Evolutionary conservation across 2,888 invertebrate species (phyloP), one percentile per base, ranked within the genome.

Genomic region (Meiosimyza platycephala): DNA sequence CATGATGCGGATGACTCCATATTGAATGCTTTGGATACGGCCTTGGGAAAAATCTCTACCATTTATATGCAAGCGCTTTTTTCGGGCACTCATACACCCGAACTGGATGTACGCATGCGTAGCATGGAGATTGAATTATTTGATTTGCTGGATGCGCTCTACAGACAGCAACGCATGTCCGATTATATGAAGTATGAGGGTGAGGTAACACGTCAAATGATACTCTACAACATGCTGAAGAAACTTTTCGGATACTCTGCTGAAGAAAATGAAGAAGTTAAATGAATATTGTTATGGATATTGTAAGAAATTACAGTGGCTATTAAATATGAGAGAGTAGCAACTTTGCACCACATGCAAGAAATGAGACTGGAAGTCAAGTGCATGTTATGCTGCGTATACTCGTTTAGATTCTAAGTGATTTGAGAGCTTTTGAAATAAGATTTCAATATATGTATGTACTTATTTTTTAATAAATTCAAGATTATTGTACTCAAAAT

Each of bases 141-240:
- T 62, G 84, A 84, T 64, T 75, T 84, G 51, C 75, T 84, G 62
- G 84, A 84, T 72, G 66, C 71, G n/a, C 76, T 84, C 18, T 85
- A 79, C 51, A 79, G 81, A 73, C 75, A 83, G 71, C 75, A 84
- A 60, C 80, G 84, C 2, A 75, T 84, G 66, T 73, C 79, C 65
- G 84, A 84, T 67, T 84, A 84, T 59, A 85, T 85, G 80, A 79
- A 78, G 63, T 84, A 84, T 33, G 85, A 84, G 71, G 79, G 80
- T 67, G 84, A 84, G 76, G 85, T 84, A 60, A 81, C 83, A 28
- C 79, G 83, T 54, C 85, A 84, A 80, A 82, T 84, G 84, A 80
- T 84, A 63, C 76, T 84, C 63, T 84, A 84, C 57, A 84, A 80
- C 71, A 81, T 84, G 82, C 74, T 84, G 12, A 84, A 85, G 78